Conservation (phyloP, 1,140 invertebrate species). For the Melanaphis sacchari region DNA sequence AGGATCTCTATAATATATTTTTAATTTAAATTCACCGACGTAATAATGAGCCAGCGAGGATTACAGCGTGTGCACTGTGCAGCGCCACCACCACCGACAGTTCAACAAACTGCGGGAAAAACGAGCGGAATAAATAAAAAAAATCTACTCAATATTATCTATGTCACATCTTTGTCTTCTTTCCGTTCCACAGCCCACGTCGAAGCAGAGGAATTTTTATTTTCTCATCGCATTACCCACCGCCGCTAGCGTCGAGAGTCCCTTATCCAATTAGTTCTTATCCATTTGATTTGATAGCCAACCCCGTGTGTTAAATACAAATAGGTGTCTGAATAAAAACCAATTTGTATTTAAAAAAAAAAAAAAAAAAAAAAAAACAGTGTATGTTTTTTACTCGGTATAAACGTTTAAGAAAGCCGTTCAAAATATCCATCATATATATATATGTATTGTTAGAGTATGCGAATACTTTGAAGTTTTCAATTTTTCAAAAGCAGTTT, state of each 20-base stretch:
- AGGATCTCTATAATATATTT: constrained; percentile 38
- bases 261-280: constrained; percentile 33
- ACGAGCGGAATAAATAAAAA: constrained; percentile 1
- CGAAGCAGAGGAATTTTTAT: neutral
- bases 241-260: neutral
- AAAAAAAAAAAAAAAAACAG: no score
- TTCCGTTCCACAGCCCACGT: no score
- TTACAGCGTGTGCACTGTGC: neutral
- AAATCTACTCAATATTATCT: constrained; percentile 40
- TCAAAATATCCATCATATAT: neutral
- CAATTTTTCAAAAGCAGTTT: neutral
- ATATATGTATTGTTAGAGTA: neutral
- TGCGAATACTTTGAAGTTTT: neutral
- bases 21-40: constrained; percentile 40
- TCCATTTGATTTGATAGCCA: constrained; percentile 25
- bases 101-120: neutral
- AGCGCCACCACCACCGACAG: no score
- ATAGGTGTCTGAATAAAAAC: constrained; percentile 6
- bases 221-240: neutral
- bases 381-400: neutral
- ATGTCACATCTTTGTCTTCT: neutral
- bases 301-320: neutral
- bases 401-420: neutral
- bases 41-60: constrained; percentile 9
- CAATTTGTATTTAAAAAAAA: constrained; percentile 37